These are phyloP conservation scores for Phenganax subtilis DNA, from an alignment of 92 coral and sea anemone species.

Conservation along the genomic window DNA sequence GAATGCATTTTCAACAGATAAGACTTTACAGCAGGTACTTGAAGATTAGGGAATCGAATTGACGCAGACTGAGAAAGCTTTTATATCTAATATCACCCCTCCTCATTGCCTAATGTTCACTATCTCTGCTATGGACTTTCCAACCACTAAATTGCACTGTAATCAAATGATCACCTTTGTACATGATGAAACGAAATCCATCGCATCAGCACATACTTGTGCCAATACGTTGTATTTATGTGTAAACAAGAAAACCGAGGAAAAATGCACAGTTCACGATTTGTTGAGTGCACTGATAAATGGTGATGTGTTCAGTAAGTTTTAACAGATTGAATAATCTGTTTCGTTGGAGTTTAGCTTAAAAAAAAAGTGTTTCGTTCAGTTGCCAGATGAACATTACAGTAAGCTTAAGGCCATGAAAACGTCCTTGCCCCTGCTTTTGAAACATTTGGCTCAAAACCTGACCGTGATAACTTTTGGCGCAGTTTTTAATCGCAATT, in stretches of 20 bases:
- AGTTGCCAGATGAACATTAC: no score
- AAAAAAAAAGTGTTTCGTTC: no score
- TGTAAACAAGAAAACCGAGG: constrained; percentile 44
- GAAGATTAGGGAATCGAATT: constrained; percentile 45
- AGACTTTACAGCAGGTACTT: constrained; percentile 44
- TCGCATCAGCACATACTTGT: constrained; percentile 57
- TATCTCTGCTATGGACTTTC: constrained; percentile 44
- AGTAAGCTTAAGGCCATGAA: no score
- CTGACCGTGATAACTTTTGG: background rate
- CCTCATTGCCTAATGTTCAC: constrained; percentile 52
- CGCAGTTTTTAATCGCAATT: background rate
- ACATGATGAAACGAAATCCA: constrained; percentile 49
- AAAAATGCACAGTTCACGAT: constrained; percentile 34
- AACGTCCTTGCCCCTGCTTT: no score
- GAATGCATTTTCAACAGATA: constrained; percentile 6
- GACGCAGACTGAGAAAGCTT: constrained; percentile 46
- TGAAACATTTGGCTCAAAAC: background rate
- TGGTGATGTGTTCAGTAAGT: constrained; percentile 49
- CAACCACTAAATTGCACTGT: constrained; percentile 51
- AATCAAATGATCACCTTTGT: constrained; percentile 50
- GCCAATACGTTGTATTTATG: constrained; percentile 45
- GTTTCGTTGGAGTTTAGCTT: background rate
- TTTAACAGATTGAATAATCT: background rate
- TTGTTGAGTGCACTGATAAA: constrained; percentile 51
- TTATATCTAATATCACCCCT: constrained; percentile 42